phyloP scores from a whole-genome alignment of 1,140 invertebrate species.

The Delia radicum region DNA sequence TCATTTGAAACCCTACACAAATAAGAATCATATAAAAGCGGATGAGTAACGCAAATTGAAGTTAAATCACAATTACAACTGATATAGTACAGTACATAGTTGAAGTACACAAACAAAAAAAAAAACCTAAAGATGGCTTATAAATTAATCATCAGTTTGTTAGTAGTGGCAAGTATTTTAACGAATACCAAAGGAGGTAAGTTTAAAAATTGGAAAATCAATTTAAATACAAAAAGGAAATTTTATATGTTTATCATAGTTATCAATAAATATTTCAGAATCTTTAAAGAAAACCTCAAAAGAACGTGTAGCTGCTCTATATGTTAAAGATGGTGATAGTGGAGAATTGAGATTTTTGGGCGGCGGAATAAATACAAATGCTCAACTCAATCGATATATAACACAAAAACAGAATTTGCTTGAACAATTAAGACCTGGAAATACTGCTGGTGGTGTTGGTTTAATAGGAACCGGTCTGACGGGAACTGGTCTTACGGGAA shows the following conservation, averaged over 20 bases:
- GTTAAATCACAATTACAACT: not conserved
- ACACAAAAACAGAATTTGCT: constrained; percentile 48
- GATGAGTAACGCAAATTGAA: not conserved
- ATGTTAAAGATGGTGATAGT: constrained; percentile 45
- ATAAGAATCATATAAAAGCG: not conserved
- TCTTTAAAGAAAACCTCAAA: not conserved
- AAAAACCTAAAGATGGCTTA: not conserved
- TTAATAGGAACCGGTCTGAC: not conserved
- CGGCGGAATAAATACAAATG: constrained; percentile 30
- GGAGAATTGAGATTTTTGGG: constrained; percentile 44
- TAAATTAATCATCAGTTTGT: not conserved
- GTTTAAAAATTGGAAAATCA: not conserved
- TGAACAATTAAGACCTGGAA: constrained; percentile 40
- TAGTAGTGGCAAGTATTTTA: not conserved
- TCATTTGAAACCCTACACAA: not conserved
- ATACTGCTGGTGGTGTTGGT: not conserved
- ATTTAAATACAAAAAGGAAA: not conserved
- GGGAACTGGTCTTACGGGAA: not conserved
- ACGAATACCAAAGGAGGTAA: not conserved
- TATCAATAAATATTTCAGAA: not conserved
- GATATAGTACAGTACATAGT: not conserved
- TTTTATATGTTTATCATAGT: not conserved
- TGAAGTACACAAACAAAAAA: not conserved
- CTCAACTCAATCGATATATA: constrained; percentile 42
- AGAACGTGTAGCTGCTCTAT: constrained; percentile 37